Conservation (phyloP, 2,797 vertebrate species). For the Valencia hispanica region DNA sequence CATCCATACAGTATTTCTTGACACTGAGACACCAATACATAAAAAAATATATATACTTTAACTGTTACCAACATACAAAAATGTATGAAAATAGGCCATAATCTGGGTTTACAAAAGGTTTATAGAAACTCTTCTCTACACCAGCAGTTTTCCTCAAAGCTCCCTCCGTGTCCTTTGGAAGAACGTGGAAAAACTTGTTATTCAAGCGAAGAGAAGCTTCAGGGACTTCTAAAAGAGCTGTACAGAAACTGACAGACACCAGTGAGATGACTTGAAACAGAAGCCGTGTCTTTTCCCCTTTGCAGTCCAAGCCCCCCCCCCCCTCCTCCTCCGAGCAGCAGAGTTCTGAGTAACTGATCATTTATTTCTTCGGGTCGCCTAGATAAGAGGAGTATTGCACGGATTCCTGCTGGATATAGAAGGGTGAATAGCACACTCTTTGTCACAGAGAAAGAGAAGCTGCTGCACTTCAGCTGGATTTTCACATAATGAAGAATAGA, state of each 20-base stretch:
- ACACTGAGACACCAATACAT: background rate
- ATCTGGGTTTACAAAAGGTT: background rate
- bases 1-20: background rate
- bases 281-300: background rate
- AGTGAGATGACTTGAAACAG: background rate
- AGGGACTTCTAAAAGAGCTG: background rate
- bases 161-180: background rate
- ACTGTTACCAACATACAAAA: background rate
- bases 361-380: constrained; percentile 11
- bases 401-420: constrained; percentile 9
- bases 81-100: background rate
- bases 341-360: constrained; percentile 7
- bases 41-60: background rate
- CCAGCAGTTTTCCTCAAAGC: background rate
- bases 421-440: constrained; percentile 2
- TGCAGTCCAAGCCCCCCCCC: background rate
- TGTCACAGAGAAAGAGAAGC: background rate
- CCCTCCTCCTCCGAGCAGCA: background rate
- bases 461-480: background rate
- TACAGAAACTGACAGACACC: background rate
- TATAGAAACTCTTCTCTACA: background rate
- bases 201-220: background rate
- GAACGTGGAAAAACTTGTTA: background rate
- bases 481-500: constrained; percentile 16
- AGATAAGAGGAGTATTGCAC: constrained; percentile 15